Evolutionary conservation across 2,888 invertebrate species (phyloP), one percentile per base, ranked within the genome.

Genomic region (Agriopis marginaria): DNA sequence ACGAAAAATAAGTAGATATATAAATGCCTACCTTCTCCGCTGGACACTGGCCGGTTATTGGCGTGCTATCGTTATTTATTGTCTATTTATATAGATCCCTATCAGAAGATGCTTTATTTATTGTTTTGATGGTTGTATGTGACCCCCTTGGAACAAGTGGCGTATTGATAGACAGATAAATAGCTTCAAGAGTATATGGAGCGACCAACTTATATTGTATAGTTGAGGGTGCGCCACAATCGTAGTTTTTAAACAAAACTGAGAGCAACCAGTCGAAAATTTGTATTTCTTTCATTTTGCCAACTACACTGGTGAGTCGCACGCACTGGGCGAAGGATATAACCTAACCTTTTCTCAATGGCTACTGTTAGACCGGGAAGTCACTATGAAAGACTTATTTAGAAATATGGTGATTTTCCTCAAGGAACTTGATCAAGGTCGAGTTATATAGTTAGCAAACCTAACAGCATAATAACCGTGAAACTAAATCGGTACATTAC

Each of bases 291-390:
- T 39, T 12, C 11, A 23, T 11, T 53, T 50, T 23, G 53, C 10
- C 53, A 12, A 12, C 53, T 32, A 8, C 39, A 11, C 10, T 17
- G 0, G 6, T 12, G n/a, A 55, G 9, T 39, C 11, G n/a, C 12
- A 0, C 40, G 14, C 3, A 9, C 4, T 10, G 10, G 10, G 2
- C 10, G 14, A 56, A 40, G 42, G 42, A 14, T 14, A 9, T 55
- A 60, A 68, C 71, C 42, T 71, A 74, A 67, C 66, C 66, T 70
- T 55, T 66, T 50, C 42, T 64, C 14, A 72, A 70, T 64, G 61
- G 32, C 7, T 39, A 32, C 60, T 60, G 60, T 42, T 60, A 39
- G 10, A 39, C n/a, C 14, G 47, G 49, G 49, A 49, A 60, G 7
- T 10, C 14, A 40, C 60, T 49, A 49, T 51, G 42, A 51, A 56